Evolutionary conservation across 1,140 invertebrate genomes (phyloP).

Genomic region (Drosophila tani): DNA sequence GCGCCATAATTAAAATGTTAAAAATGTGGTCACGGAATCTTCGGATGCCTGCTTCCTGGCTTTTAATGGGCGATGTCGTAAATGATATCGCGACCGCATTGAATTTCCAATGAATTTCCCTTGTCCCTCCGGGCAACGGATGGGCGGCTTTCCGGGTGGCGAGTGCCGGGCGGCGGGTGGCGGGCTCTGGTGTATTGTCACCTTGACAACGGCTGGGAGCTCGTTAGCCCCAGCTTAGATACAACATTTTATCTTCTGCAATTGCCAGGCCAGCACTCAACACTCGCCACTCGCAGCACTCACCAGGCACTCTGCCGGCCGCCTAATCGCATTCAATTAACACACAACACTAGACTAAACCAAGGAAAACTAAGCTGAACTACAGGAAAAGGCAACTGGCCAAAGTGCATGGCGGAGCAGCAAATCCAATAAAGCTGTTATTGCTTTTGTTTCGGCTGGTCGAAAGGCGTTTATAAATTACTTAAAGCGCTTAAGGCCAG

Average conservation of each 20-base stretch:
- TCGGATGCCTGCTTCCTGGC: slow-evolving; percentile 20
- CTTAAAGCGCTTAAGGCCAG: slow-evolving; percentile 77
- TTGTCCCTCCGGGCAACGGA: slow-evolving; percentile 9
- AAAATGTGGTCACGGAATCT: slow-evolving; percentile 54
- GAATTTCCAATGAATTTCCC: slow-evolving; percentile 65
- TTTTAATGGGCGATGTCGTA: slow-evolving; percentile 62
- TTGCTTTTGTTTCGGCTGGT: slow-evolving; percentile 58
- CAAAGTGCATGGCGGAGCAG: slow-evolving; percentile 36
- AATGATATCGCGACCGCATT: slow-evolving; percentile 63
- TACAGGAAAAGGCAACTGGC: slow-evolving; percentile 33
- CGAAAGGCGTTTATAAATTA: slow-evolving; percentile 81
- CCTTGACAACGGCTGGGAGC: slow-evolving; percentile 44
- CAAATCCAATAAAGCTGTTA: slow-evolving; percentile 78
- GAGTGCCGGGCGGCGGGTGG: background rate
- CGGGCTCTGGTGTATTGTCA: slow-evolving; percentile 24
- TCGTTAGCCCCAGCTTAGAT: slow-evolving; percentile 50
- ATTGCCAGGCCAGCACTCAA: slow-evolving; percentile 23
- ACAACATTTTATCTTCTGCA: slow-evolving; percentile 48
- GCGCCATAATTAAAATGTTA: slow-evolving; percentile 61
- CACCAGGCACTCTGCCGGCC: slow-evolving; percentile 13
- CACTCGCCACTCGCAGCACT: background rate
- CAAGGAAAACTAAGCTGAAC: slow-evolving; percentile 20
- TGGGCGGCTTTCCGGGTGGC: background rate
- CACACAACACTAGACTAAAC: slow-evolving; percentile 55
- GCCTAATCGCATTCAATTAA: slow-evolving; percentile 79